Conservation (phyloP, 2,797 vertebrate genomes). For the Rhadinocentrus ornatus region DNA sequence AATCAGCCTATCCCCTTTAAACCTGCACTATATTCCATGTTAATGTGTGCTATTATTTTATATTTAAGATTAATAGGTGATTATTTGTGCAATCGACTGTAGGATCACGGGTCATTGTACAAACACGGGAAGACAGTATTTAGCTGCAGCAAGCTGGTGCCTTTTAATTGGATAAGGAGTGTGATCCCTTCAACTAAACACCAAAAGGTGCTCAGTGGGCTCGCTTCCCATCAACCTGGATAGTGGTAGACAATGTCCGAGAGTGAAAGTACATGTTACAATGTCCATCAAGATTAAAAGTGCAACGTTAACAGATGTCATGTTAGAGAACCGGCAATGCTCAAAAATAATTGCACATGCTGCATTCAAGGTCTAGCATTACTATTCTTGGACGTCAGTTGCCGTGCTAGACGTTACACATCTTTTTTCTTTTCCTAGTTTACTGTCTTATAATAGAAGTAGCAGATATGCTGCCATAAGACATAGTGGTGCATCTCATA, state of each 20-base stretch:
- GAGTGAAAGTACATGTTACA: slow-evolving; percentile 17
- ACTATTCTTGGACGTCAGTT: not conserved
- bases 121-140: slow-evolving; percentile 45
- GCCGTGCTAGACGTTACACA: not conserved
- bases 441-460: not conserved
- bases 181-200: slow-evolving; percentile 78
- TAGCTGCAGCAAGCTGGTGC: slow-evolving; percentile 62
- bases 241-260: slow-evolving; percentile 27
- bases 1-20: slow-evolving; percentile 1
- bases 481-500: not conserved
- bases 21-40: not conserved
- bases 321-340: slow-evolving; percentile 13
- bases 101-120: slow-evolving; percentile 44
- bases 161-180: slow-evolving; percentile 80
- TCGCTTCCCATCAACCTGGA: slow-evolving; percentile 45
- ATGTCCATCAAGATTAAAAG: slow-evolving; percentile 36
- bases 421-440: not conserved
- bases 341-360: slow-evolving; percentile 21
- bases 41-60: not conserved
- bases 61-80: not conserved
- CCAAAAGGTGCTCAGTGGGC: slow-evolving; percentile 72
- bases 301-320: slow-evolving; percentile 11
- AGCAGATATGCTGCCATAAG: not conserved
- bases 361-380: not conserved
- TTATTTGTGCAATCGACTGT: slow-evolving; percentile 15